phyloP scores from a whole-genome alignment of 2,797 vertebrate genomes.

The Acridotheres tristis region DNA sequence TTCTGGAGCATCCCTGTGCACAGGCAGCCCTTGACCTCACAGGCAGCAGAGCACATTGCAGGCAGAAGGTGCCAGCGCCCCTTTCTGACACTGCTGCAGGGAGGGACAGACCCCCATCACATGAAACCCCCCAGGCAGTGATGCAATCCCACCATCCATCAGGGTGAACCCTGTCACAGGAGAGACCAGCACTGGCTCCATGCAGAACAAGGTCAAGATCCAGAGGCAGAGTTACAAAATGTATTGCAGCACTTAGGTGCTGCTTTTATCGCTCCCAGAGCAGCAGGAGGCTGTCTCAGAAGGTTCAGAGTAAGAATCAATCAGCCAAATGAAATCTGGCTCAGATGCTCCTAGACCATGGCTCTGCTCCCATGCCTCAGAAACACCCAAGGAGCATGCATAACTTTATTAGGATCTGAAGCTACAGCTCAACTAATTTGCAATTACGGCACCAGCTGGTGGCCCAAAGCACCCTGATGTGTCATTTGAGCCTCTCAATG shows the following conservation, averaged over 20 bases:
- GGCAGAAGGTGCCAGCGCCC: not conserved
- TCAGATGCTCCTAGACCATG: not conserved
- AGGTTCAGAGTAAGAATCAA: not conserved
- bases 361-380: not conserved
- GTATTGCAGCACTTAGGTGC: not conserved
- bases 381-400: not conserved
- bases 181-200: not conserved
- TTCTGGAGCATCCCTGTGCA: not conserved
- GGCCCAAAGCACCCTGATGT: not conserved
- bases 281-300: not conserved
- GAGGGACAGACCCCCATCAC: not conserved
- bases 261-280: not conserved
- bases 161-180: not conserved
- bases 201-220: not conserved
- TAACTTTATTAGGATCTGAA: slow-evolving; percentile 6
- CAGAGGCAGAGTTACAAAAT: not conserved
- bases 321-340: slow-evolving; percentile 13
- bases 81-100: fast-evolving
- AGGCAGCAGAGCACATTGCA: not conserved
- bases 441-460: slow-evolving; percentile 35
- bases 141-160: not conserved
- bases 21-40: not conserved
- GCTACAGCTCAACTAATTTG: slow-evolving; percentile 22
- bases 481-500: not conserved
- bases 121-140: fast-evolving